Conservation (phyloP, 2,888 invertebrate genomes). For the Andrena marginata region DNA sequence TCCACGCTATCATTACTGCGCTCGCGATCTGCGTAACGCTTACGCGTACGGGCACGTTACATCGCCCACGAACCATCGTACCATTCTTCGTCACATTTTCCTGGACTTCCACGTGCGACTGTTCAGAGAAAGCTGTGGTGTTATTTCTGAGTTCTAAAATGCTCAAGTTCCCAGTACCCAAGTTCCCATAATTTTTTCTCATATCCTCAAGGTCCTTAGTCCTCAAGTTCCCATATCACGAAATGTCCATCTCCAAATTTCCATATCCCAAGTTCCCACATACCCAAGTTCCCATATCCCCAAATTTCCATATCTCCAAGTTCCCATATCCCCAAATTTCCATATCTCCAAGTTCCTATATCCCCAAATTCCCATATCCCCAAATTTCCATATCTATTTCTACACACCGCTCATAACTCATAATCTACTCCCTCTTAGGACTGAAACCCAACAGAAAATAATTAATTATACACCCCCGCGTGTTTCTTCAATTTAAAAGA, state of each 20-base stretch:
- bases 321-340: neutral
- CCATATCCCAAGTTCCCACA: neutral
- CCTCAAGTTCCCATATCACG: no score
- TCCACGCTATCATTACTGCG: conserved; percentile 57
- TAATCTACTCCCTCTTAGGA: no score
- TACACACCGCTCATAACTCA: no score
- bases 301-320: neutral
- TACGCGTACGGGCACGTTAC: conserved; percentile 11
- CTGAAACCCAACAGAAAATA: neutral
- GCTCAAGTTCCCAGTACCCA: neutral
- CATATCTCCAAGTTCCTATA: neutral
- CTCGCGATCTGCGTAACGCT: conserved; percentile 25
- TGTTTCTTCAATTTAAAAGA: neutral
- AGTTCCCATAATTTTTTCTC: no score
- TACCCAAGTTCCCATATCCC: neutral
- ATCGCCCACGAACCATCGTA: neutral
- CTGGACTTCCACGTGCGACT: conserved; percentile 24
- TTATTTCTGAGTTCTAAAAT: neutral
- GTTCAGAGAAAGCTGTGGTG: conserved; percentile 18
- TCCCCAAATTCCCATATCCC: neutral
- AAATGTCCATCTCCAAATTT: neutral
- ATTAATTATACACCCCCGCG: neutral
- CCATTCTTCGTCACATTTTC: conserved; percentile 17
- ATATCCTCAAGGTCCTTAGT: neutral
- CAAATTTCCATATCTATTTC: no score